These are phyloP conservation scores for Jaculus jaculus DNA, from an alignment of 2,113 vertebrate species.

Conservation along the genomic window DNA sequence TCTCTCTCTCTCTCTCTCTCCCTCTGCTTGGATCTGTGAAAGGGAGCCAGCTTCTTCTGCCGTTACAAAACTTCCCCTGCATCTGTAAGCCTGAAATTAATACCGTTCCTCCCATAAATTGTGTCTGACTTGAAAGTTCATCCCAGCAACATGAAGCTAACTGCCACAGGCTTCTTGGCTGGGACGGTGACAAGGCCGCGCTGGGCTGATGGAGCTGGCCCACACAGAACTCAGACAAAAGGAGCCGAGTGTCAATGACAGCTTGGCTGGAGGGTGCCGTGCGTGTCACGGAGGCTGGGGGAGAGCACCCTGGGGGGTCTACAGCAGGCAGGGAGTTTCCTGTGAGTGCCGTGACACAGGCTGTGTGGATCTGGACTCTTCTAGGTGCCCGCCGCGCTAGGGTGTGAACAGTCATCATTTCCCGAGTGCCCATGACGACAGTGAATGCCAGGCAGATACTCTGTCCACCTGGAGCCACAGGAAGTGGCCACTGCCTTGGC, in stretches of 20 bases:
- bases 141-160: too few species aligned
- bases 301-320: background rate
- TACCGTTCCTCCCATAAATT: too few species aligned
- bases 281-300: accelerated
- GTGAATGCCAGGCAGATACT: accelerated
- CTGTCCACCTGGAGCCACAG: accelerated
- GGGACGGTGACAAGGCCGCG: background rate
- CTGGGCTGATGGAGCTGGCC: accelerated
- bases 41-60: too few species aligned
- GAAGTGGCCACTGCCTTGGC: background rate
- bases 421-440: background rate
- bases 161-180: too few species aligned
- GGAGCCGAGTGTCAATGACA: accelerated
- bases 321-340: background rate
- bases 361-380: accelerated
- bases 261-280: accelerated
- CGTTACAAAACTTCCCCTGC: too few species aligned
- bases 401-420: accelerated
- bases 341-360: accelerated
- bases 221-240: accelerated
- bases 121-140: too few species aligned
- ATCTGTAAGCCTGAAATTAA: too few species aligned
- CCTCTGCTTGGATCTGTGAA: too few species aligned
- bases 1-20: too few species aligned
- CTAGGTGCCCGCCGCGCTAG: accelerated